Base-by-base conservation (phyloP, 2,113 vertebrate species). In the Holacanthus passer region DNA sequence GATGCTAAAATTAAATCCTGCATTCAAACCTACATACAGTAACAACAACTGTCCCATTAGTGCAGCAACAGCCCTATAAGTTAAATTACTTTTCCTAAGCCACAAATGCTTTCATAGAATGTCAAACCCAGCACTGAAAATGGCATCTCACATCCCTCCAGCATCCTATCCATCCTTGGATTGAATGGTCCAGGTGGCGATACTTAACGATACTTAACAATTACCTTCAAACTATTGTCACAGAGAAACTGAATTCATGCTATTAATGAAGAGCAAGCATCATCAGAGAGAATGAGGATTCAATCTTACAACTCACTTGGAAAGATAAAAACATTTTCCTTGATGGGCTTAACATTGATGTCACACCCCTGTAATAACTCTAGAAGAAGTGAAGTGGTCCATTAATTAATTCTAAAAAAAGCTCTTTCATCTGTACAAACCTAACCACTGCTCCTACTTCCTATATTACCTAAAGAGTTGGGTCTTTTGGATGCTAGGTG, bases 401-500 rank as follows among this genome's bases (percentile, higher is more conserved):
- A 71, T 56, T 1, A 55, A 27, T 22, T n/a, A 17, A 58, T 45
- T 35, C 41, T 5, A 73, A 47, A 64, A 3, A 17, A 56, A 74
- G 22, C 5, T 41, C 16, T 4, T 69, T 39, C 24, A 75, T 19
- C 63, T 55, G 43, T 81, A 85, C 84, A 67, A 84, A 88, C 77
- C 72, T 52, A 92, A 84, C 6, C 73, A 43, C 31, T 72, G 55
- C 71, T 69, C 45, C 52, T 76, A 68, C 73, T 78, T 77, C 87
- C 89, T 89, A 88, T 80, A 94, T 96, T 93, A 98, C 97, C 97
- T 95, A 97, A 93, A 0, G 97, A 97, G 35, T 96, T 96, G 74
- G 96, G 95, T 93, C 96, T 96, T 94, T 97, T 97, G 82, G 96
- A 96, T n/a, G 96, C 96, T 87, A 97, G 95, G 88, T 97, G 96